Percentiles rank a stretch among this genome's conserved stretches.
These are phyloP conservation scores for Phallusia fumigata DNA, from an alignment of 23 tunicate genomes.

Conservation along the genomic window DNA sequence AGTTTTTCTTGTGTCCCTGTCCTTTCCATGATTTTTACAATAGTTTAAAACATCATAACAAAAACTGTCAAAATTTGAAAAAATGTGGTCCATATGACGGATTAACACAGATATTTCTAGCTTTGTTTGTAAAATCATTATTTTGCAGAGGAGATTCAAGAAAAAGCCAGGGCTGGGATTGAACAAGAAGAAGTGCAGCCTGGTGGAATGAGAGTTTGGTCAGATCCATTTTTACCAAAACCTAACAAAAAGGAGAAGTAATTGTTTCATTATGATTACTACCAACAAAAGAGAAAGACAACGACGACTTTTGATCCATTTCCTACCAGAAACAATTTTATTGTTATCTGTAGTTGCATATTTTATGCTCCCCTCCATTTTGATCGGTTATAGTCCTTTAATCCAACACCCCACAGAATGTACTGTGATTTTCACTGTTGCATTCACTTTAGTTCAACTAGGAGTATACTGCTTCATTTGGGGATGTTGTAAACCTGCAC, in stretches of 20 bases:
- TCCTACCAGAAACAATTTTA: slow-evolving; percentile 29
- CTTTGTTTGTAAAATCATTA: too few species aligned
- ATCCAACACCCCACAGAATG: slow-evolving; percentile 18
- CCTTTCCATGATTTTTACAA: neutral
- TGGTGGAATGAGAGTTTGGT: slow-evolving; percentile 97
- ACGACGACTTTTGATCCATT: neutral
- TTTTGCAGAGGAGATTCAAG: slow-evolving; percentile 62
- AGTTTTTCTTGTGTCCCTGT: neutral
- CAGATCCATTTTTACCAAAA: slow-evolving; percentile 73
- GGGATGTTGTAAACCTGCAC: slow-evolving; percentile 25
- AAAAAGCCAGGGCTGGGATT: slow-evolving; percentile 43
- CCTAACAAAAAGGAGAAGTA: slow-evolving; percentile 27
- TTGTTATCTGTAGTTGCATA: slow-evolving; percentile 7
- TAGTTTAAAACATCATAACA: too few species aligned
- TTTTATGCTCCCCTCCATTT: slow-evolving; percentile 8
- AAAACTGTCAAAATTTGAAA: too few species aligned
- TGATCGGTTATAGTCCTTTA: slow-evolving; percentile 4
- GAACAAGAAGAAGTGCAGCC: slow-evolving; percentile 89
- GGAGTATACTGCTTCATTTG: slow-evolving; percentile 33
- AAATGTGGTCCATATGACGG: too few species aligned
- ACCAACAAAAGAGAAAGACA: neutral
- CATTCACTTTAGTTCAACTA: slow-evolving; percentile 18
- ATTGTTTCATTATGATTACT: neutral
- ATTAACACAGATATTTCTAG: too few species aligned
- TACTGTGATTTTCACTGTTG: slow-evolving; percentile 18